Evolutionary conservation across 2,888 invertebrate genomes (phyloP).

Genomic region (Malthinus seriepunctatus): DNA sequence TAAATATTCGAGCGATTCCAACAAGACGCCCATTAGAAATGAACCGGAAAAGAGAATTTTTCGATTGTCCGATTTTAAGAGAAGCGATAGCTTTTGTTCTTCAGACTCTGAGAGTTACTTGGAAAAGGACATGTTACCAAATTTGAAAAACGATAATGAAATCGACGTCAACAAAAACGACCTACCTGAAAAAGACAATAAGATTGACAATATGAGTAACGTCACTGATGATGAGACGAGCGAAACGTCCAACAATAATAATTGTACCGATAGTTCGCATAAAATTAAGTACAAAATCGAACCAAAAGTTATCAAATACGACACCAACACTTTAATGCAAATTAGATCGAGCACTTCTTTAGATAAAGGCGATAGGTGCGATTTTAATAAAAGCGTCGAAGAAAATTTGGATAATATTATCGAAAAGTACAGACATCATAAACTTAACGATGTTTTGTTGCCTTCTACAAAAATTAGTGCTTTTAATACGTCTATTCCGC

Average conservation of each 20-base stretch:
- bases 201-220: slow-evolving; percentile 33
- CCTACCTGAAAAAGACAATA: slow-evolving; percentile 43
- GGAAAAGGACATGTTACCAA: slow-evolving; percentile 49
- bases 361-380: slow-evolving; percentile 43
- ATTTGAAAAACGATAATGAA: slow-evolving; percentile 49
- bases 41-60: slow-evolving; percentile 45
- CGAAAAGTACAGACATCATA: slow-evolving; percentile 59
- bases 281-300: slow-evolving; percentile 49
- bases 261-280: slow-evolving; percentile 30
- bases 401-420: slow-evolving; percentile 56
- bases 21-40: slow-evolving; percentile 12
- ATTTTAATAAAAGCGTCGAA: slow-evolving; percentile 47
- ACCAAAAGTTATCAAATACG: slow-evolving; percentile 48
- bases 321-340: slow-evolving; percentile 51
- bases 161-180: slow-evolving; percentile 15
- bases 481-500: slow-evolving; percentile 50
- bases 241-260: slow-evolving; percentile 39
- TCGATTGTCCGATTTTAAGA: slow-evolving; percentile 63
- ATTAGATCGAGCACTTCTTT: slow-evolving; percentile 41
- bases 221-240: slow-evolving; percentile 52
- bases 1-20: slow-evolving; percentile 27
- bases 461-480: slow-evolving; percentile 45
- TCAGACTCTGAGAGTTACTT: slow-evolving; percentile 53
- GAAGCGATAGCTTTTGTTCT: slow-evolving; percentile 46
- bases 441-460: slow-evolving; percentile 45